These are phyloP conservation scores for Syrphus vitripennis DNA, from an alignment of 2,888 invertebrate species.

Conservation along the genomic window DNA sequence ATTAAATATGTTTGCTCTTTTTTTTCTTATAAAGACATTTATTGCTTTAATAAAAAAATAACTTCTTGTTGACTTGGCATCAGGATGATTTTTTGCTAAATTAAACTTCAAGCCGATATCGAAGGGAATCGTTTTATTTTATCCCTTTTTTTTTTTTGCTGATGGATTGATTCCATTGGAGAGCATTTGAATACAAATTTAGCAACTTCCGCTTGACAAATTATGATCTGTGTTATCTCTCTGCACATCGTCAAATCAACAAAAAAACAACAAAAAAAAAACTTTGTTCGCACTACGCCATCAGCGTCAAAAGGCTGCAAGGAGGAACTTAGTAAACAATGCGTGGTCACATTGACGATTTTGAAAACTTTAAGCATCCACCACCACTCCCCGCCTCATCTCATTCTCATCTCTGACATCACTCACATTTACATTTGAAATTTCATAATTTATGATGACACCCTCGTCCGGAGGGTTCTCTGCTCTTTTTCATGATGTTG, in stretches of 20 bases:
- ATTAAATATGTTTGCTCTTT: background rate
- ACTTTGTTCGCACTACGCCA: constrained; percentile 15
- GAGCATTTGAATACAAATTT: constrained; percentile 15
- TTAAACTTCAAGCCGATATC: background rate
- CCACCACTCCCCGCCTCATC: background rate
- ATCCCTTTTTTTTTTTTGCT: background rate
- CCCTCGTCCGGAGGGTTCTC: constrained; percentile 28
- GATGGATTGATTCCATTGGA: background rate
- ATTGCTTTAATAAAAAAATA: background rate
- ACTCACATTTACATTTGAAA: constrained; percentile 56
- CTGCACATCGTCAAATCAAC: background rate
- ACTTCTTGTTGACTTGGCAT: constrained; percentile 7
- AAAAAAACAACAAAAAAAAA: background rate
- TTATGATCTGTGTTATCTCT: constrained; percentile 8
- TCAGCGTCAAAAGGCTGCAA: background rate
- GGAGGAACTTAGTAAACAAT: constrained; percentile 13
- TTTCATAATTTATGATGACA: constrained; percentile 63
- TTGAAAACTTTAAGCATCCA: constrained; percentile 16
- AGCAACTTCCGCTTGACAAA: background rate
- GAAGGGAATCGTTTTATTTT: background rate
- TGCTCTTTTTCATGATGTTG: background rate
- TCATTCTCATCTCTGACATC: constrained; percentile 13
- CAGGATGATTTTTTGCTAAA: constrained; percentile 17
- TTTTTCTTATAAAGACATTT: background rate
- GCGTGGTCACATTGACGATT: constrained; percentile 46